phyloP scores from a whole-genome alignment of 1,140 invertebrate species.

The Orchestia grillus region DNA sequence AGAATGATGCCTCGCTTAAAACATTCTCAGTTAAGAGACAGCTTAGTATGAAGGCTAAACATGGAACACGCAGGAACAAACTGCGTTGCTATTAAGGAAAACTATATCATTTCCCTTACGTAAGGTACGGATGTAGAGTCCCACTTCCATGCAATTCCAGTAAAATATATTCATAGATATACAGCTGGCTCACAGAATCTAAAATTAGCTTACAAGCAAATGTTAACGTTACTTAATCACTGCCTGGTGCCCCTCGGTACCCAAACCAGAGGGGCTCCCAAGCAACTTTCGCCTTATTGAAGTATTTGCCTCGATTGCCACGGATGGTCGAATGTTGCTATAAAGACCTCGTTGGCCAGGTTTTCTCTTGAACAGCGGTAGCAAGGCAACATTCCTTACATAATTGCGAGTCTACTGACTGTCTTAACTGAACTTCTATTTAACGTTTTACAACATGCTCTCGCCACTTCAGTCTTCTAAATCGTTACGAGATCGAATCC shows the following conservation, averaged over 20 bases:
- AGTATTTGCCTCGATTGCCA: background rate
- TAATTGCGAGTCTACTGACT: background rate
- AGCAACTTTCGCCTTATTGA: background rate
- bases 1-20: background rate
- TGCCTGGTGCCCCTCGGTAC: background rate
- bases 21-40: background rate
- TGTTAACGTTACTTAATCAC: background rate
- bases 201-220: background rate
- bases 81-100: background rate
- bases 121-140: background rate
- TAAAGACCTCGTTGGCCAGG: background rate
- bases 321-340: background rate
- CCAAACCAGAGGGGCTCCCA: background rate
- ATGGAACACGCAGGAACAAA: background rate
- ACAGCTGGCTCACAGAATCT: background rate
- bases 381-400: background rate
- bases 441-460: background rate
- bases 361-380: background rate
- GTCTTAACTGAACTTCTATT: background rate
- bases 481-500: background rate
- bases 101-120: background rate
- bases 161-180: background rate
- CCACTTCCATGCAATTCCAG: background rate
- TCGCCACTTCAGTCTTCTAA: background rate
- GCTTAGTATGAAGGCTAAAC: background rate